Evolutionary conservation across 2,113 vertebrate genomes (phyloP), one percentile per base, ranked within the genome.

Genomic region (Paramisgurnus dabryanus): DNA sequence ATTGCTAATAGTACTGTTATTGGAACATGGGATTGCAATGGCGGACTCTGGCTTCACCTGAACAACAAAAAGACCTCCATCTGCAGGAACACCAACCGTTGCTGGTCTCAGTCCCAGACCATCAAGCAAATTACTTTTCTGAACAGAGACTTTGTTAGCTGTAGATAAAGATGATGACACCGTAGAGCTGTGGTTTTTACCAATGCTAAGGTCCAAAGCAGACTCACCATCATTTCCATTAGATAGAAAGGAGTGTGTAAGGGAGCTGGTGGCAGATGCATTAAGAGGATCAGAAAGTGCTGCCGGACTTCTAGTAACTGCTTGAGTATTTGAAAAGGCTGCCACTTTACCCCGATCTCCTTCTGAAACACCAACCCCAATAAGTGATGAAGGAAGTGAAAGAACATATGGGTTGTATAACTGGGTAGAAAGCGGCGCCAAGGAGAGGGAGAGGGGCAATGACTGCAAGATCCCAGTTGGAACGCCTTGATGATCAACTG

Each of bases 181-280:
- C 75, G 88, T 87, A 10, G 90, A 91, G 66, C 81, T 89, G 76
- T 82, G 79, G 75, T 87, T 90, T 81, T 91, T 93, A 11, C 92
- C 91, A 84, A 94, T 91, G 71, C 93, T 93, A 57, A 93, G 92
- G 82, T 94, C 93, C 55, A 93, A 85, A 18, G 92, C 92, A 0
- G 91, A 85, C 84, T 93, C 93, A 15, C 89, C 91, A 69, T 93
- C 91, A 0, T 82, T 90, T 1, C 92, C 91, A 15, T 92, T 93
- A 27, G 91, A 88, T 72, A 92, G 45, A 69, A 87, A 92, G 2
- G 85, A 64, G 66, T 90, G 91, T 77, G 84, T 85, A 58, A 84
- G 87, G 45, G 90, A 84, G 45, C 87, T 86, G 43, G 90, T 85
- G 17, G 89, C 81, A 18, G 89, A 87, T 0, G 89, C 86, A 10